Evolutionary conservation across 2,113 vertebrate species (phyloP).

Genomic region (Galeopterus variegatus): DNA sequence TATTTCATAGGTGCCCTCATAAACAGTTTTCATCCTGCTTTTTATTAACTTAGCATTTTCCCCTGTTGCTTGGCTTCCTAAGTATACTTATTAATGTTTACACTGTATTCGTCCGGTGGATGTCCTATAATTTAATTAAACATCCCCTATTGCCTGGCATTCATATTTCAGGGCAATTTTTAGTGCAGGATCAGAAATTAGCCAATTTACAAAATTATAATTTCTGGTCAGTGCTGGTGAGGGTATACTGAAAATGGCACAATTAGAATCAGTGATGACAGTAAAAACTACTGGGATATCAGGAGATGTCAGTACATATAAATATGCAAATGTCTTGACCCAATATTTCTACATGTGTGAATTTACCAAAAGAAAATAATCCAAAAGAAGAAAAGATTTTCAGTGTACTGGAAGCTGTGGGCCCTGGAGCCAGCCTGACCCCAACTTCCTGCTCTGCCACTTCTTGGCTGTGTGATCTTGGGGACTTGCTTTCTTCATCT

Average conservation of each 20-base stretch:
- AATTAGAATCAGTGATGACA: background rate
- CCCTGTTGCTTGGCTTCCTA: background rate
- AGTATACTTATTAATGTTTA: background rate
- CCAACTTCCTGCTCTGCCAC: conserved; percentile 30
- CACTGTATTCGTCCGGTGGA: background rate
- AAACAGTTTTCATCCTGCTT: background rate
- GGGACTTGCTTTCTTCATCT: background rate
- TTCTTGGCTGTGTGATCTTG: background rate
- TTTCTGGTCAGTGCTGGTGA: background rate
- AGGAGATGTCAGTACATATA: background rate
- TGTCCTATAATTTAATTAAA: conserved; percentile 53
- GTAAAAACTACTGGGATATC: background rate
- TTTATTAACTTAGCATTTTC: conserved; percentile 3
- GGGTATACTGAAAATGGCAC: background rate
- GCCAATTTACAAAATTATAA: background rate
- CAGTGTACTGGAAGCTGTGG: background rate
- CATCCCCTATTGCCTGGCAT: background rate
- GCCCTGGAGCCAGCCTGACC: background rate
- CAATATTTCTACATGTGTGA: background rate
- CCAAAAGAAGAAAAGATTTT: conserved; percentile 30
- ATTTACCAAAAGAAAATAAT: conserved; percentile 36
- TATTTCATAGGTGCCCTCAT: background rate
- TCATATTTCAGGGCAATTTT: background rate
- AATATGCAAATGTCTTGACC: background rate
- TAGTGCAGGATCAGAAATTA: background rate